These are phyloP conservation scores for Glaucopsyche alexis DNA, from an alignment of 2,888 invertebrate genomes.

Conservation along the genomic window DNA sequence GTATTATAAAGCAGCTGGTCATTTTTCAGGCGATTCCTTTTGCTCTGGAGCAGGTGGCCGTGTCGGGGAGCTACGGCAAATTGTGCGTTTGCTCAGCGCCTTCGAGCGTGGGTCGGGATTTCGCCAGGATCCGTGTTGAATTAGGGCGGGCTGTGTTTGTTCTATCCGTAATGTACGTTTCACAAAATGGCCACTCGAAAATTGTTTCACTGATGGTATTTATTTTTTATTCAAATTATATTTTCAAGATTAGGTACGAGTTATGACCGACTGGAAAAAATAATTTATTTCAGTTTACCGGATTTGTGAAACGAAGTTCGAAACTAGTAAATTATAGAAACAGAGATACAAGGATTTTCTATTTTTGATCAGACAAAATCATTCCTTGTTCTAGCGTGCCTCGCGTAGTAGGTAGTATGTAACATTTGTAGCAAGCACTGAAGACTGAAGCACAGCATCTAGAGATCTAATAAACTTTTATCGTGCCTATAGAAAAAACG, in stretches of 20 bases:
- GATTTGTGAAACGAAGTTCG: too few species aligned
- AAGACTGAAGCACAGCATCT: not conserved
- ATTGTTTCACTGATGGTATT: slow-evolving; percentile 33
- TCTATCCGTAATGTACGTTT: slow-evolving; percentile 42
- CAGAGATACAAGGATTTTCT: too few species aligned
- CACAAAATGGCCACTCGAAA: slow-evolving; percentile 26
- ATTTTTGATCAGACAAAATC: too few species aligned
- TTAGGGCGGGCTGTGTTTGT: slow-evolving; percentile 56
- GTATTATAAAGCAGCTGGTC: slow-evolving; percentile 79
- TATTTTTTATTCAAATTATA: slow-evolving; percentile 25
- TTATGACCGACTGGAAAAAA: not conserved
- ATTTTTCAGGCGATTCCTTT: slow-evolving; percentile 80
- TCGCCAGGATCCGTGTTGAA: slow-evolving; percentile 63
- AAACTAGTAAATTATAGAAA: too few species aligned
- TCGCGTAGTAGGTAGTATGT: too few species aligned
- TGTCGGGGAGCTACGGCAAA: slow-evolving; percentile 48
- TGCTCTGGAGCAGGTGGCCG: slow-evolving; percentile 69
- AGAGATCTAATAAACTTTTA: not conserved
- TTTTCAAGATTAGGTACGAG: not conserved
- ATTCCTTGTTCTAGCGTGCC: too few species aligned
- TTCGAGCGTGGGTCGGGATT: slow-evolving; percentile 64
- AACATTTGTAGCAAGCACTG: not conserved
- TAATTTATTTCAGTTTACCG: too few species aligned
- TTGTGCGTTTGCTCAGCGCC: slow-evolving; percentile 63
- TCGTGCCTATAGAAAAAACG: not conserved